Evolutionary conservation across 1,140 invertebrate species (phyloP).

Genomic region (Nephila pilipes): DNA sequence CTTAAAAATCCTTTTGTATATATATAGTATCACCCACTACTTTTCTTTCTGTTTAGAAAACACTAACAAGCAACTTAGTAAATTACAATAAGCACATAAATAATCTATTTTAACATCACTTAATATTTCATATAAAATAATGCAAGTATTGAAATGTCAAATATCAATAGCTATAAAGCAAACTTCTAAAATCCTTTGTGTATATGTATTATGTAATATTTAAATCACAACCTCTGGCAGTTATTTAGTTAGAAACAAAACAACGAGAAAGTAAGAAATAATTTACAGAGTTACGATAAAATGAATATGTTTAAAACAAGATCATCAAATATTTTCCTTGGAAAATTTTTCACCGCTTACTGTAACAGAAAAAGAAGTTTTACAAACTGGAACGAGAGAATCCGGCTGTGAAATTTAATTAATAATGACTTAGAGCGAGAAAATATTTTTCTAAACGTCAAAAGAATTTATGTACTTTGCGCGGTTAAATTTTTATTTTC

Average conservation of each 20-base stretch:
- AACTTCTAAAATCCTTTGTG: neutral
- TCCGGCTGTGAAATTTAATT: slow-evolving; percentile 35
- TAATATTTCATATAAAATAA: neutral
- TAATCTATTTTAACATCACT: too few species aligned
- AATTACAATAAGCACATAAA: too few species aligned
- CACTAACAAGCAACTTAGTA: too few species aligned
- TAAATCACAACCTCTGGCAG: neutral
- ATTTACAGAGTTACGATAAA: neutral
- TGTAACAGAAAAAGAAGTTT: neutral
- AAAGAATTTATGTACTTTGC: slow-evolving; percentile 23
- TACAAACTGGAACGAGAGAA: neutral
- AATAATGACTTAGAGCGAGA: slow-evolving; percentile 16
- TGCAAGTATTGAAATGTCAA: neutral
- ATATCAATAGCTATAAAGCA: neutral
- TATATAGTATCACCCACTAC: too few species aligned
- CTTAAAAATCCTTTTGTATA: too few species aligned
- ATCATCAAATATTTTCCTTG: slow-evolving; percentile 10
- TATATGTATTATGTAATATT: neutral
- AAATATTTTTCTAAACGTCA: slow-evolving; percentile 28
- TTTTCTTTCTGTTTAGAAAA: too few species aligned
- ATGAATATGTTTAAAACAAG: slow-evolving; percentile 24
- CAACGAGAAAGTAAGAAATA: neutral
- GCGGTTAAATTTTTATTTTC: neutral
- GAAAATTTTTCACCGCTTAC: neutral
- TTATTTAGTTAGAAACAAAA: neutral